Evolutionary conservation across 2,113 vertebrate species (phyloP).

Genomic region (Laticauda laticaudata): DNA sequence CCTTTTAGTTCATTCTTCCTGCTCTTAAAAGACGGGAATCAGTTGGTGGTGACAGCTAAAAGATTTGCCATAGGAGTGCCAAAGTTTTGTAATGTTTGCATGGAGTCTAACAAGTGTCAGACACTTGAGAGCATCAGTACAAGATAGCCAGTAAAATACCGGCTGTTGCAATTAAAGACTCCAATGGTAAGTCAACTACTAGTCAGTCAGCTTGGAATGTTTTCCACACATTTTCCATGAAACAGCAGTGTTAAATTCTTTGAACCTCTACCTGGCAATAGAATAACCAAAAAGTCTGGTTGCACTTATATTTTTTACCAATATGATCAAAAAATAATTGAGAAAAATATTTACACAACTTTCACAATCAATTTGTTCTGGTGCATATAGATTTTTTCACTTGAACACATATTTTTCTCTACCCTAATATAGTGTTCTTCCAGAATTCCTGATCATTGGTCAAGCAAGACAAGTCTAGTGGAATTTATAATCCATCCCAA

Average conservation of each 20-base stretch:
- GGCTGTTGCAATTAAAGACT: not conserved
- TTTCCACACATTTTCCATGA: not conserved
- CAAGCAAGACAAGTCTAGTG: not conserved
- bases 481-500: not conserved
- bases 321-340: not conserved
- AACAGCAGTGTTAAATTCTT: not conserved
- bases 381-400: not conserved
- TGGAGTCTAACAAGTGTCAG: not conserved
- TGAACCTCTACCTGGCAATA: not conserved
- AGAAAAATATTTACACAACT: not conserved
- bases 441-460: not conserved
- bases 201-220: not conserved
- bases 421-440: not conserved
- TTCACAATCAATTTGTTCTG: not conserved
- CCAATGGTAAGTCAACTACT: not conserved
- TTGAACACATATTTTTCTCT: not conserved
- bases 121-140: not conserved
- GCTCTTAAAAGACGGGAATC: not conserved
- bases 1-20: not conserved
- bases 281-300: not conserved
- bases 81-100: not conserved
- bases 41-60: conserved; percentile 3
- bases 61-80: not conserved
- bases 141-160: conserved; percentile 15
- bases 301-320: not conserved